Evolutionary conservation across 2,797 vertebrate genomes (phyloP).

Genomic region (Buceros bicornis): DNA sequence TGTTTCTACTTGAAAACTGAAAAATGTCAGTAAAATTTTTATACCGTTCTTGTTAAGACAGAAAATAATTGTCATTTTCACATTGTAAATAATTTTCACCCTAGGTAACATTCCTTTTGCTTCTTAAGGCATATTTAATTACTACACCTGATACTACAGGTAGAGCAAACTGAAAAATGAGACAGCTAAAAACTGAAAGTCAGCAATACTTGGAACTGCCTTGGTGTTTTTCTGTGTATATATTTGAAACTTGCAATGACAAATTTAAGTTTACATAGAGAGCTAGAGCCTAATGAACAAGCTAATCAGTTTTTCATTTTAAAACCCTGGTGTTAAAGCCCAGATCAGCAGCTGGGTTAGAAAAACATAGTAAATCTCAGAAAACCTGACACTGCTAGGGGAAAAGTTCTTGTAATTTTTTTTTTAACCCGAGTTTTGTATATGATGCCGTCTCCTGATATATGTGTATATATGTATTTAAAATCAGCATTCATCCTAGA

Average conservation of each 20-base stretch:
- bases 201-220: background rate
- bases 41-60: background rate
- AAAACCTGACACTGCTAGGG: background rate
- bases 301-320: background rate
- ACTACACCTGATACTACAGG: background rate
- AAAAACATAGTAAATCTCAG: background rate
- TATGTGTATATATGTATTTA: too few relatives aligned
- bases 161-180: background rate
- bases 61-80: background rate
- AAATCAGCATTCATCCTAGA: background rate
- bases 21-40: background rate
- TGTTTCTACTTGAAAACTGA: background rate
- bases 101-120: background rate
- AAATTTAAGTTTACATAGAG: background rate
- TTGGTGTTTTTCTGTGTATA: background rate
- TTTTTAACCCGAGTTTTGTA: background rate
- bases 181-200: background rate
- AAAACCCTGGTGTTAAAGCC: background rate
- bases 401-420: background rate
- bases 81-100: background rate
- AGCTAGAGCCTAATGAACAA: background rate
- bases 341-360: background rate
- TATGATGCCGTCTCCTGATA: background rate
- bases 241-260: background rate
- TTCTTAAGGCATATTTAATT: background rate